These are phyloP conservation scores for Rallus limicola DNA, from an alignment of 2,113 vertebrate genomes.

Conservation along the genomic window DNA sequence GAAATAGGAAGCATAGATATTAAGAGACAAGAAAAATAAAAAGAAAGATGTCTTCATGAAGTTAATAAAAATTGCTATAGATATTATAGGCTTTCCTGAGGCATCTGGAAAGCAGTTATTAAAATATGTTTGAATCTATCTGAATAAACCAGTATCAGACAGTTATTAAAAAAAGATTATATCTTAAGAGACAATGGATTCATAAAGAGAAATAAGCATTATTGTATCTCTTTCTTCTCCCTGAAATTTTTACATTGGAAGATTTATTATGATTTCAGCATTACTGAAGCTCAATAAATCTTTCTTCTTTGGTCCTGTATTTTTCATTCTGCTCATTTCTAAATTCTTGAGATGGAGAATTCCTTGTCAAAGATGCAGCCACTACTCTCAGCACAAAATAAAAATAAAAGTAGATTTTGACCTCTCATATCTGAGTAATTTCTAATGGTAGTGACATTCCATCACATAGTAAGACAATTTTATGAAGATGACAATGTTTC, in stretches of 20 bases:
- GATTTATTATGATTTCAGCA: not conserved
- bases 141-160: not conserved
- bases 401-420: not conserved
- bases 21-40: slow-evolving; percentile 1
- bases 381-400: not conserved
- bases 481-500: not conserved
- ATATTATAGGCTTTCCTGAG: slow-evolving; percentile 7
- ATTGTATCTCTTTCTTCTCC: not conserved
- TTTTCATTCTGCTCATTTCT: not conserved
- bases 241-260: not conserved
- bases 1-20: not conserved
- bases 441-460: not conserved
- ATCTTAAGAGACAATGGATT: not conserved
- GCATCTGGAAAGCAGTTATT: not conserved
- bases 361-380: not conserved
- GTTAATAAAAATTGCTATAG: not conserved
- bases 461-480: not conserved
- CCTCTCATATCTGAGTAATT: not conserved
- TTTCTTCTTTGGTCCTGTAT: not conserved
- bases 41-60: not conserved
- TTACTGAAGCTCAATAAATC: not conserved
- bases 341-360: not conserved
- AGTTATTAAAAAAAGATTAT: not conserved
- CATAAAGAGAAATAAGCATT: not conserved
- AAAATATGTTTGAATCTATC: not conserved